These are phyloP conservation scores for Uloborus diversus DNA, from an alignment of 1,140 invertebrate species.

Conservation along the genomic window DNA sequence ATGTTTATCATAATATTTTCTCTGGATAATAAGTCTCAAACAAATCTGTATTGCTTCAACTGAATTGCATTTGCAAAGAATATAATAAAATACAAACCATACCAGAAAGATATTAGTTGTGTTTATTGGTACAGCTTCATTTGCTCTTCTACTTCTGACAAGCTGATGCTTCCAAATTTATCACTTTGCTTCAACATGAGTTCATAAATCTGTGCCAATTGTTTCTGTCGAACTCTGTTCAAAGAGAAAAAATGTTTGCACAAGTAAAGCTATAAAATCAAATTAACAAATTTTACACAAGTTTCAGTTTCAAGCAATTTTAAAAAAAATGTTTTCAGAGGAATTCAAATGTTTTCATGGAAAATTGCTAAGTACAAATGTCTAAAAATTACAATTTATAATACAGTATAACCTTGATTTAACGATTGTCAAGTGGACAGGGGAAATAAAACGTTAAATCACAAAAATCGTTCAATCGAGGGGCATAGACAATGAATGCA, in stretches of 20 bases:
- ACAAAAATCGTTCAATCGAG: no score
- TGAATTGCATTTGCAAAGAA: background rate
- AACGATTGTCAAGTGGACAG: no score
- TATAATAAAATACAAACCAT: background rate
- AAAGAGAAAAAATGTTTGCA: background rate
- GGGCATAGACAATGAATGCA: no score
- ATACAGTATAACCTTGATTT: no score
- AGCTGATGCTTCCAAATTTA: slow-evolving; percentile 50
- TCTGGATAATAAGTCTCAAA: background rate
- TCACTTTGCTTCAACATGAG: slow-evolving; percentile 43
- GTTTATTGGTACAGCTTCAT: slow-evolving; percentile 42
- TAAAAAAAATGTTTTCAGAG: background rate
- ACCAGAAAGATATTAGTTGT: background rate
- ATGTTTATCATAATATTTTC: no score
- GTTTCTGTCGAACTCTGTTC: slow-evolving; percentile 29
- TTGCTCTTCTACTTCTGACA: slow-evolving; percentile 43
- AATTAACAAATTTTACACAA: no score
- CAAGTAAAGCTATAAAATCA: background rate
- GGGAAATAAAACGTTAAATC: no score
- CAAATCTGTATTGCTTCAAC: background rate
- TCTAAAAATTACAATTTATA: no score
- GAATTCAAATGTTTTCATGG: background rate
- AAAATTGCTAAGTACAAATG: no score
- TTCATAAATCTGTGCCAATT: slow-evolving; percentile 49
- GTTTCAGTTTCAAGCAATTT: no score